Percentiles rank a stretch among this genome's conserved stretches.
phyloP scores from a whole-genome alignment of 2,113 vertebrate genomes.

The Pterocles orientalis region DNA sequence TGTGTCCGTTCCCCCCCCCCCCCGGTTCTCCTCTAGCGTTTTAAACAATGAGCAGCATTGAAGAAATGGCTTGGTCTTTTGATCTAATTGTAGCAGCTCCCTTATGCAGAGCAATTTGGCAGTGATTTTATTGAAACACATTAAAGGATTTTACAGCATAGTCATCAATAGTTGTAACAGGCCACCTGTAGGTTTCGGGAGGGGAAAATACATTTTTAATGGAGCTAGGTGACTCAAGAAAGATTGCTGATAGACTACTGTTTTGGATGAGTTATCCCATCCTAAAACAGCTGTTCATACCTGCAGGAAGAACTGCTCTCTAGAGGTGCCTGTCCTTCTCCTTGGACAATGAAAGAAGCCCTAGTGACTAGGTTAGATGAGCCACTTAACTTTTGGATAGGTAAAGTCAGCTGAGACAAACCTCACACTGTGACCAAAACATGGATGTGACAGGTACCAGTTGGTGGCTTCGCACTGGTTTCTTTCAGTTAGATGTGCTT shows the following conservation, averaged over 20 bases:
- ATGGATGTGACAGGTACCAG: background rate
- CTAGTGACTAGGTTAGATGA: background rate
- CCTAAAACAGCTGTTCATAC: background rate
- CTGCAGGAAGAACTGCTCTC: background rate
- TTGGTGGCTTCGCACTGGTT: background rate
- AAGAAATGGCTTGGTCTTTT: background rate
- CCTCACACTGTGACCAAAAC: background rate
- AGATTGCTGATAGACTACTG: background rate
- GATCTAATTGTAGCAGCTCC: background rate
- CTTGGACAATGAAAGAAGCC: background rate
- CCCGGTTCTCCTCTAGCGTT: background rate
- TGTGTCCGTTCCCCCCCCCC: too few species aligned
- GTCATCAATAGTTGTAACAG: conserved; percentile 29
- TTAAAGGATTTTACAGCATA: conserved; percentile 33
- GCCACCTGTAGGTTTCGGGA: conserved; percentile 3
- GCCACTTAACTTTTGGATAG: background rate
- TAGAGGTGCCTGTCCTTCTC: background rate
- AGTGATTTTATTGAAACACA: conserved; percentile 20
- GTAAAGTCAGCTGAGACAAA: background rate
- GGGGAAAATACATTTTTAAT: conserved; percentile 6
- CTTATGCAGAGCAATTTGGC: conserved; percentile 14
- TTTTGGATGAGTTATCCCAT: background rate
- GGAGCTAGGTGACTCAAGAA: background rate
- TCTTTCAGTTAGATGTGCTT: background rate
- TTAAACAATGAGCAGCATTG: background rate